These are phyloP conservation scores for Serilophus lunatus DNA, from an alignment of 2,113 vertebrate genomes.

Conservation along the genomic window DNA sequence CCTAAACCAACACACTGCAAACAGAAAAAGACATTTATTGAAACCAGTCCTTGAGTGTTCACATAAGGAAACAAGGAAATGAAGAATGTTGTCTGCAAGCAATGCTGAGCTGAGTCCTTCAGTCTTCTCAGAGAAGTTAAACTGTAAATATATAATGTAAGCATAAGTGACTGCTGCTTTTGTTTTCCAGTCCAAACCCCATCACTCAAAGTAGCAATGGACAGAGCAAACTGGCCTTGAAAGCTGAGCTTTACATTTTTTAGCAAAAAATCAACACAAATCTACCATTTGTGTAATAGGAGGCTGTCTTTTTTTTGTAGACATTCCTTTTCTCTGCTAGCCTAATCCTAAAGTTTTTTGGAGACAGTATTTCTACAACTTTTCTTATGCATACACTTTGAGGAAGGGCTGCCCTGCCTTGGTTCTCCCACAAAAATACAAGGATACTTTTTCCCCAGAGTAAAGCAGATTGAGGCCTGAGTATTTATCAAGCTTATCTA, in stretches of 20 bases:
- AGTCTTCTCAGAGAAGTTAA: background rate
- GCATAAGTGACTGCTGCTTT: background rate
- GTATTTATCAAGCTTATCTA: background rate
- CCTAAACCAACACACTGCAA: background rate
- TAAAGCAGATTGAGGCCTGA: background rate
- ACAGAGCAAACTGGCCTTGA: background rate
- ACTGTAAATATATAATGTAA: background rate
- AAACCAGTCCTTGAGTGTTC: background rate
- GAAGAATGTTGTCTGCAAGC: background rate
- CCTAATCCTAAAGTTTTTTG: background rate
- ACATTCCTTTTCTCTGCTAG: background rate
- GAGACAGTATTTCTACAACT: background rate
- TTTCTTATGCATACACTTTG: background rate
- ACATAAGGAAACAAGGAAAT: background rate
- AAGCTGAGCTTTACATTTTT: background rate
- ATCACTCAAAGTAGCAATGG: background rate
- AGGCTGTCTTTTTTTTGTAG: background rate
- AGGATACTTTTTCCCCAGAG: background rate
- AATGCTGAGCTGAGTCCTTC: background rate
- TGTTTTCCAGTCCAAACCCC: background rate
- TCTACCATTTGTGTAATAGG: background rate
- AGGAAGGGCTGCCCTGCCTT: background rate
- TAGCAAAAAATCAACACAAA: background rate
- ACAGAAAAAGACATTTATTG: background rate
- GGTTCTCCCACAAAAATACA: background rate